phyloP scores from a whole-genome alignment of 2,888 invertebrate species.

The Amiota communis region DNA sequence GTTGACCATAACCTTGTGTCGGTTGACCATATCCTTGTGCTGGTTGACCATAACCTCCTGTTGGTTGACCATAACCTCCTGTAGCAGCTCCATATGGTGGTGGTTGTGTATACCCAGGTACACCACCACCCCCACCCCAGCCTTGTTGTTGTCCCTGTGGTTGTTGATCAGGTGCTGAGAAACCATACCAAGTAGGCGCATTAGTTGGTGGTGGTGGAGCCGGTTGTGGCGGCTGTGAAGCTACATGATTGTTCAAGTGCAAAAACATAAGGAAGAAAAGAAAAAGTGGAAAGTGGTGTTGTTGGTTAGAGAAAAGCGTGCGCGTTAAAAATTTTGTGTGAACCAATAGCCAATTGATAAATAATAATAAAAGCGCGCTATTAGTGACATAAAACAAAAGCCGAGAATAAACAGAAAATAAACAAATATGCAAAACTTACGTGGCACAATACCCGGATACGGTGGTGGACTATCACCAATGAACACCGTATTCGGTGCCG shows the following conservation, averaged over 20 bases:
- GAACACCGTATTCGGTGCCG: constrained; percentile 87
- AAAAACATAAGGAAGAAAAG: constrained; percentile 38
- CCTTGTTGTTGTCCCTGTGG: constrained; percentile 49
- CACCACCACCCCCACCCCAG: constrained; percentile 59
- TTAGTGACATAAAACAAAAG: constrained; percentile 62
- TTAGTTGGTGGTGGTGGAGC: constrained; percentile 52
- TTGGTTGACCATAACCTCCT: constrained; percentile 50
- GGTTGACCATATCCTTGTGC: constrained; percentile 43
- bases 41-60: constrained; percentile 40
- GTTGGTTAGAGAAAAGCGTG: constrained; percentile 42
- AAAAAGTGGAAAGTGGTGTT: constrained; percentile 12
- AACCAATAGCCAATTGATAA: constrained; percentile 36
- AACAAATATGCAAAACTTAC: constrained; percentile 61
- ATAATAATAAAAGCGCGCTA: constrained; percentile 18
- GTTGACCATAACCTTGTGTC: constrained; percentile 37
- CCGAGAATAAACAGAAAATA: constrained; percentile 55
- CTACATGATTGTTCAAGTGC: constrained; percentile 43
- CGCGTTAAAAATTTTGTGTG: constrained; percentile 23
- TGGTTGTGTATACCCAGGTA: constrained; percentile 57
- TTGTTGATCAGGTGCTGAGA: constrained; percentile 59
- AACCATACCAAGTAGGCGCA: constrained; percentile 67
- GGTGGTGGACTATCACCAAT: constrained; percentile 94
- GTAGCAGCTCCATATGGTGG: constrained; percentile 56
- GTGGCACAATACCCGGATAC: constrained; percentile 87
- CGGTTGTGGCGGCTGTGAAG: constrained; percentile 46